Percentiles rank a stretch among this genome's conserved stretches.
Evolutionary conservation across 2,888 invertebrate species (phyloP).

Genomic region (Himalopsyche tibetana): DNA sequence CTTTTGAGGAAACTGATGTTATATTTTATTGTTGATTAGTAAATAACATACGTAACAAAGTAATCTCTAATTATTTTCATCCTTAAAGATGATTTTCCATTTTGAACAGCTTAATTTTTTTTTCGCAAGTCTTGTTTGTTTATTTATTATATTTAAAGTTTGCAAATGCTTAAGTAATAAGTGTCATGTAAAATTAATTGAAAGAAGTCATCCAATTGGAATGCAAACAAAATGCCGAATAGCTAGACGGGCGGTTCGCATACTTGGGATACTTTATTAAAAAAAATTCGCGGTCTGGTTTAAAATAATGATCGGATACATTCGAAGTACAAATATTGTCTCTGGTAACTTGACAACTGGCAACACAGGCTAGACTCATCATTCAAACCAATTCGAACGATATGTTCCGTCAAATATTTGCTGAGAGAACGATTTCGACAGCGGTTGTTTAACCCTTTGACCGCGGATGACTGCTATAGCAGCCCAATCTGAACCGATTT

Average conservation of each 20-base stretch:
- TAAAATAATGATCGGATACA: background rate
- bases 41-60: no score
- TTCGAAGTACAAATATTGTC: constrained; percentile 31
- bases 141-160: no score
- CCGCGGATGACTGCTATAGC: no score
- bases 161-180: no score
- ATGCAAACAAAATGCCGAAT: constrained; percentile 31
- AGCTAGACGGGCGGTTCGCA: background rate
- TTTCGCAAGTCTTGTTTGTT: no score
- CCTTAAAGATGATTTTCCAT: no score
- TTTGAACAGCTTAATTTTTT: no score
- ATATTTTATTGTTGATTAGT: no score
- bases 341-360: constrained; percentile 25
- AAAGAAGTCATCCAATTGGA: constrained; percentile 3
- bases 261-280: background rate
- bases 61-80: no score
- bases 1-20: no score
- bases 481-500: no score
- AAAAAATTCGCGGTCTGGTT: constrained; percentile 6
- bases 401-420: constrained; percentile 22
- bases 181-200: background rate
- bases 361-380: constrained; percentile 33
- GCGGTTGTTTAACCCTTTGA: no score
- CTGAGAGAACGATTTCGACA: constrained; percentile 7
- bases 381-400: constrained; percentile 28